Base-by-base conservation (phyloP, 2,888 invertebrate genomes). In the Caenorhabditis zanzibari region DNA sequence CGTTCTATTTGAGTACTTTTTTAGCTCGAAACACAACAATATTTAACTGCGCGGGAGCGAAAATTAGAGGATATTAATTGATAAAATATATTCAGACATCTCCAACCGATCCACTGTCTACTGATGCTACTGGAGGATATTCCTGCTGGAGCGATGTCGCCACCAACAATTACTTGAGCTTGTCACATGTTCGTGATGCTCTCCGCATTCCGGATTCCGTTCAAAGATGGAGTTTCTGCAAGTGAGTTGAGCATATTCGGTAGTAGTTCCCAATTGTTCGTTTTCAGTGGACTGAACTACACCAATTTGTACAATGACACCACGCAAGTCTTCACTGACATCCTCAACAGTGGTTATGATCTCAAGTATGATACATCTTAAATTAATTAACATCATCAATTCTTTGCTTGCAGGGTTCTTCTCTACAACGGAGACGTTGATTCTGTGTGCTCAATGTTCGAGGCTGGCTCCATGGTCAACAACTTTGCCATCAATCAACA, bases 151-250 rank as follows among this genome's bases (percentile, higher is more conserved):
- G 83, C 49, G 68, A 54, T 35, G 74, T 54, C 24, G 89, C 88
- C 22, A 63, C 84, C 10, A 61, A 77, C 52, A 63, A 81, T 38
- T 91, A 91, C 59, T 81, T 91, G 52, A 82, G 61, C 38, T 82
- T 82, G 52, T 32, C 79, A 16, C 88, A 87, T 58, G 91, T 91
- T 14, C 85, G 91, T 38, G 86, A 88, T 58, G 88, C 89, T 9
- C 85, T 91, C 9, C 89, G 91, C 66, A 73, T 91, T 24, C 90
- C 91, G 2, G 86, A 88, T 44, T 88, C 82, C 58, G 90, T 90
- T 16, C 88, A 85, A 28, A 49, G 75, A 41, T 91, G 86, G 86
- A n/a, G 54, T 1, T 85, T 86, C 83, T 90, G 90, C 89, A 82
- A 54, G 88, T 86, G 44, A 80, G 81, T 66, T 24, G 19, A 19